phyloP scores from a whole-genome alignment of 2,888 invertebrate species.

The Synergus laeviventris region DNA sequence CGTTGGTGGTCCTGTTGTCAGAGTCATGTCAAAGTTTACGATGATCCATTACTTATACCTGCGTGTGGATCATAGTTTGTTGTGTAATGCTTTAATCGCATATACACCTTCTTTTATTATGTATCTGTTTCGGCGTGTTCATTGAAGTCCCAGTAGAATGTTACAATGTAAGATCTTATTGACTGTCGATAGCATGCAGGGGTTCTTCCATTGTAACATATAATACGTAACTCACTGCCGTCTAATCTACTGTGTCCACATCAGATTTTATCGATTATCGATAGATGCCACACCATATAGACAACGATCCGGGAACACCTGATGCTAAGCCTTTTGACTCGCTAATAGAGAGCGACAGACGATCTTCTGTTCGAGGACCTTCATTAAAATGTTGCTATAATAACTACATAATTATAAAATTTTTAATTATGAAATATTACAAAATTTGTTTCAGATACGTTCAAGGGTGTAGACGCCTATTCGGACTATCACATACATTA shows the following conservation, averaged over 20 bases:
- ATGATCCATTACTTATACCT: slow-evolving; percentile 65
- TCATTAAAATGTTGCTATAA: neutral
- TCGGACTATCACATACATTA: too few relatives aligned
- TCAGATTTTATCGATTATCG: slow-evolving; percentile 54
- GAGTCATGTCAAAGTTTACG: slow-evolving; percentile 64
- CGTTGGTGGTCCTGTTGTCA: slow-evolving; percentile 64
- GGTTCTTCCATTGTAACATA: slow-evolving; percentile 56
- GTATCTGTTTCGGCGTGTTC: slow-evolving; percentile 7
- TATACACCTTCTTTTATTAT: slow-evolving; percentile 47
- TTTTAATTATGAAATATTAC: too few relatives aligned
- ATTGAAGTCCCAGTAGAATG: slow-evolving; percentile 7
- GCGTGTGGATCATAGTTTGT: slow-evolving; percentile 55
- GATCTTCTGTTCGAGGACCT: neutral
- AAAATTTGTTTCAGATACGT: too few relatives aligned
- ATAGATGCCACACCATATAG: slow-evolving; percentile 1
- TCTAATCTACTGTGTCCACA: slow-evolving; percentile 52
- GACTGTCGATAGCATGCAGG: slow-evolving; percentile 46
- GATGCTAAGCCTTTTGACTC: neutral
- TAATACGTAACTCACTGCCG: slow-evolving; percentile 60
- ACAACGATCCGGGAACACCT: neutral
- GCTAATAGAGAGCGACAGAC: neutral
- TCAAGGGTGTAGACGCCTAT: too few relatives aligned
- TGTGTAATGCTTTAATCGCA: neutral
- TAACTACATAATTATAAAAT: neutral
- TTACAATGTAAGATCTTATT: slow-evolving; percentile 60